Evolutionary conservation across 2,113 vertebrate genomes (phyloP).

Genomic region (Amia ocellicauda): DNA sequence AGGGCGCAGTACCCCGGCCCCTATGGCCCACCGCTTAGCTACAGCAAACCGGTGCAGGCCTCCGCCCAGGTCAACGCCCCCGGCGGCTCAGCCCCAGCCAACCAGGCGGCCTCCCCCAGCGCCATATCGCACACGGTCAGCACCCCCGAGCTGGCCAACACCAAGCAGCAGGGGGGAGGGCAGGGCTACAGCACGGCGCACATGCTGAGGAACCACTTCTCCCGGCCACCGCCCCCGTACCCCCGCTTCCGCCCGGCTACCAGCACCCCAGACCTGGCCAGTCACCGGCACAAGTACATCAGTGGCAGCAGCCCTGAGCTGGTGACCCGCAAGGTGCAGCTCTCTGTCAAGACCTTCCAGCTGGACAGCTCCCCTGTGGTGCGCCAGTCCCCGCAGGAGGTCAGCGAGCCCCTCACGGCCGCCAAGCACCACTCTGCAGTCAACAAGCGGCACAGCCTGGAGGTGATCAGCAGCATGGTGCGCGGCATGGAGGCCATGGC

Average conservation of each 20-base stretch:
- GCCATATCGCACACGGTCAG: constrained; percentile 94
- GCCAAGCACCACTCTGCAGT: constrained; percentile 72
- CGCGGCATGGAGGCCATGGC: constrained; percentile 80
- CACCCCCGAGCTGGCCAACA: constrained; percentile 88
- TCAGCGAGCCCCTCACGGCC: constrained; percentile 80
- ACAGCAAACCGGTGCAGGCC: constrained; percentile 67
- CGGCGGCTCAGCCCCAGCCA: constrained; percentile 31
- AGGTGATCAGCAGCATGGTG: constrained; percentile 87
- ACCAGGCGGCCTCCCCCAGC: constrained; percentile 59
- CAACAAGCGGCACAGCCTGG: constrained; percentile 89
- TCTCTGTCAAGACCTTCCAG: constrained; percentile 93
- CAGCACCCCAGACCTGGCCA: constrained; percentile 91
- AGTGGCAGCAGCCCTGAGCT: constrained; percentile 89
- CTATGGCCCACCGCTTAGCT: constrained; percentile 68
- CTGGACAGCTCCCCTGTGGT: constrained; percentile 90
- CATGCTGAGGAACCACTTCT: constrained; percentile 80
- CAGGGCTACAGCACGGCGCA: constrained; percentile 66
- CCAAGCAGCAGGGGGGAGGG: constrained; percentile 72
- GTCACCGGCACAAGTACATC: constrained; percentile 83
- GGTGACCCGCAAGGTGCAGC: constrained; percentile 90
- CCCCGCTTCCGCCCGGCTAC: constrained; percentile 87
- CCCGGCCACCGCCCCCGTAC: constrained; percentile 84
- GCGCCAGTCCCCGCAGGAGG: constrained; percentile 89
- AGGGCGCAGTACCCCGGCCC: constrained; percentile 67
- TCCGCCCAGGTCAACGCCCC: constrained; percentile 62